Base-by-base conservation (phyloP, 2,888 invertebrate genomes). In the Apotomis turbidana region DNA sequence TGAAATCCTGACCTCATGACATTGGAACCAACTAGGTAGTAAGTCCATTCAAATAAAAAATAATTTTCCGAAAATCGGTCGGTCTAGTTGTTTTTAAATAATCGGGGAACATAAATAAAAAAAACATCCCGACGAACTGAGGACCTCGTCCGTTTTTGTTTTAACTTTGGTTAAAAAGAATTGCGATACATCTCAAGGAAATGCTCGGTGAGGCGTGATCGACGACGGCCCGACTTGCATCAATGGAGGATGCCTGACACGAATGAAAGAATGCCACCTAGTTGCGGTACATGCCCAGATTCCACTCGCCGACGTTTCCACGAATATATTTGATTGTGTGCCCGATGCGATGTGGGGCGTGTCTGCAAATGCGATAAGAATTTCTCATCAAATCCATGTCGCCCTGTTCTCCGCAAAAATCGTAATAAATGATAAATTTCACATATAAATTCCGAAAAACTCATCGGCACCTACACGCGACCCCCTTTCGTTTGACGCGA, bases 401-500 rank as follows among this genome's bases (percentile, higher is more conserved):
- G 41, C 27, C 49, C 5, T 46, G 52, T 63, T 62, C 44, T 68
- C 51, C 46, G 58, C 52, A 54, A 51, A 68, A 46, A 55, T 15
- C 49, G 55, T 67, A 68, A 67, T 71, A 71, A 44, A 62, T 72
- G 66, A 66, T 66, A 41, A 52, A 60, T 46, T 70, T 67, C 46
- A 49, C 61, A 55, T 46, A 46, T 63, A 58, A 62, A 68, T 68
- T 63, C 63, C 15, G 38, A 63, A 68, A 68, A 72, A 54, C 46
- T 59, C 38, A n/a, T 63, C 68, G 72, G 62, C 58, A 59, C 68
- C 68, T 64, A 70, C 69, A 70, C 61, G 67, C 68, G 62, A 68
- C 71, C 68, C 68, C 60, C 27, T 74, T 78, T 76, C 76, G 74
- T 72, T 75, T 74, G 73, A 63, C 74, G 66, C 72, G 67, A 69